Base-by-base conservation (phyloP, 2,797 vertebrate species). In the Rhynchonycteris naso region DNA sequence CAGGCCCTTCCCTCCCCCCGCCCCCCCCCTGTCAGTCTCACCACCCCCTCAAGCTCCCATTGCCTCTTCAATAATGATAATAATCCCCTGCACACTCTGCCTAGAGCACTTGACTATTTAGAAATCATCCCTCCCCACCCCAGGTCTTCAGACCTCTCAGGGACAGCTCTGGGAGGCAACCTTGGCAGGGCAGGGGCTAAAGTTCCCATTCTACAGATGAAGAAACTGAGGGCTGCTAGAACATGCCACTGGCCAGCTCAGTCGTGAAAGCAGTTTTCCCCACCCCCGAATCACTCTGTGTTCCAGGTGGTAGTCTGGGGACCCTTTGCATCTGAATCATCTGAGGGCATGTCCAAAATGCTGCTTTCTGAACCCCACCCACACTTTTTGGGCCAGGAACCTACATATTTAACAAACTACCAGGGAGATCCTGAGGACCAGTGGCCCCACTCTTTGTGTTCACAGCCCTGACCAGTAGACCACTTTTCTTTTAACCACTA, bases 31-130 rank as follows among this genome's bases (percentile, higher is more conserved):
- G 90, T 68, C 90, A 94, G 68, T n/a, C 63, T 68, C n/a, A 75
- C 14, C 84, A 82, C 47, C 26, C 16, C 13, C 4, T 21, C 4
- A 30, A 38, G 11, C 30, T 93, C 58, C 80, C 71, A 56, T 81
- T 80, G 8, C 82, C 58, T 92, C 78, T 75, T 95, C 47, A 4
- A 15, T 69, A 69, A 87, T 78, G n/a, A 58, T 88, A 38, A 69
- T 43, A 38, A 69, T 84, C 24, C 78, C 24, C 35, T 59, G 0
- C 22, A 22, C 9, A 30, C 33, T 66, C 75, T 0, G 0, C 56
- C 91, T 24, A 38, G n/a, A 80, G 69, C 83, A 91, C 83, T 76
- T 71, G 24, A 78, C 74, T 80, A 2, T 72, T 86, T 80, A 89
- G 75, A 88, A 66, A 50, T 89, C 12, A 6, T 43, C 71, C 56